A percentile compares a stretch with the other conserved stretches of the same genome.
Conservation (phyloP, 2,888 invertebrate genomes). For the Spodoptera picta region DNA sequence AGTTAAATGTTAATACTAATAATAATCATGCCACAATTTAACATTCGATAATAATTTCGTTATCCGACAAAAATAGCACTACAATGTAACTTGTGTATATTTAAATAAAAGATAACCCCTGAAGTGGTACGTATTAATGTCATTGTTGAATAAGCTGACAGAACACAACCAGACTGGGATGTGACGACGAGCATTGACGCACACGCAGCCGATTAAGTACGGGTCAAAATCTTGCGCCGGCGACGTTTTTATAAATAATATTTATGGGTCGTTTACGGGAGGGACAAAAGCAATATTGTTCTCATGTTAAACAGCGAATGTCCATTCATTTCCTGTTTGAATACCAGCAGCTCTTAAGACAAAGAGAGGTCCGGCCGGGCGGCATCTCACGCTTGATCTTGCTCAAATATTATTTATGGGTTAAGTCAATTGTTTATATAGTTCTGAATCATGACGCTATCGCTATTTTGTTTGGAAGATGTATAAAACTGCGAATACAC, state of each 20-base stretch:
- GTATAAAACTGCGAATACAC: too few relatives aligned
- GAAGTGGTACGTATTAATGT: conserved; percentile 54
- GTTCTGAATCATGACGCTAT: not conserved
- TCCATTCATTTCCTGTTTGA: not conserved
- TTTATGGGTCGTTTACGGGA: conserved; percentile 43
- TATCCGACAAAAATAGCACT: conserved; percentile 71
- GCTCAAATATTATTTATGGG: conserved; percentile 12
- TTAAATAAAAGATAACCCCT: conserved; percentile 72
- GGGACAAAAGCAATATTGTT: conserved; percentile 28
- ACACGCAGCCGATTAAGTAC: conserved; percentile 51
- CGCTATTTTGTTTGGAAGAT: not conserved
- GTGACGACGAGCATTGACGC: conserved; percentile 55
- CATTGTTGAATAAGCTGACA: conserved; percentile 54
- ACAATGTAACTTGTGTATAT: conserved; percentile 61
- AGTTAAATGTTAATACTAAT: conserved; percentile 11
- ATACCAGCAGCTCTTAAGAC: not conserved
- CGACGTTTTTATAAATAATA: conserved; percentile 51
- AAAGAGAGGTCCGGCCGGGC: conserved; percentile 2
- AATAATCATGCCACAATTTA: conserved; percentile 26
- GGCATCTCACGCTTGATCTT: conserved; percentile 2
- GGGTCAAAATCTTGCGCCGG: conserved; percentile 53
- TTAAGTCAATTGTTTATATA: conserved; percentile 1
- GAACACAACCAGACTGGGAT: conserved; percentile 33
- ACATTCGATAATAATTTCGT: conserved; percentile 41
- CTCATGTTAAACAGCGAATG: conserved; percentile 1